Evolutionary conservation across 2,113 vertebrate genomes (phyloP).

Genomic region (Aleadryas rufinucha): DNA sequence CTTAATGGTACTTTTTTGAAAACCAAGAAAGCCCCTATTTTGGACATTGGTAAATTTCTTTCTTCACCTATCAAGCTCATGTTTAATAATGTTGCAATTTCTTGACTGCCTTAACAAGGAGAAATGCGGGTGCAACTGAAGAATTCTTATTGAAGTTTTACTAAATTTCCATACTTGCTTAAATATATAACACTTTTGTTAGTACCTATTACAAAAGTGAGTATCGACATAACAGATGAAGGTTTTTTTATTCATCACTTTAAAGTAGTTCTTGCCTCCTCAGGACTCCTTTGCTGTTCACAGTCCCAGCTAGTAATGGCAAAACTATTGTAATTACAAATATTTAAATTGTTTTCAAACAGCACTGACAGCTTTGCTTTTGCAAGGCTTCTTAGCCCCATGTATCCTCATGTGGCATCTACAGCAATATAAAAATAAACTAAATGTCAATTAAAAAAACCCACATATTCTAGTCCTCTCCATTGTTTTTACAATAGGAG

Average conservation of each 20-base stretch:
- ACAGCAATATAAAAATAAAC: neutral
- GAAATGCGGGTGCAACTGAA: neutral
- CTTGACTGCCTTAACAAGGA: neutral
- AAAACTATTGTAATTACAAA: neutral
- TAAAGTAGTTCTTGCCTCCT: neutral
- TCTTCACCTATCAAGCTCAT: neutral
- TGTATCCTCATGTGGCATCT: neutral
- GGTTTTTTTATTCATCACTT: neutral
- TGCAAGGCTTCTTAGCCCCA: neutral
- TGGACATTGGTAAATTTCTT: neutral
- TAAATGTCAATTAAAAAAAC: neutral
- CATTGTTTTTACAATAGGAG: neutral
- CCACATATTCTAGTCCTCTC: neutral
- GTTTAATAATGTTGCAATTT: neutral
- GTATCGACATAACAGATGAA: accelerated
- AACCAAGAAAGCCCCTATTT: neutral
- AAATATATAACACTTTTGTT: neutral
- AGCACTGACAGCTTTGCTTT: neutral
- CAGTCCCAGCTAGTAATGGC: neutral
- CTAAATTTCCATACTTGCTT: neutral
- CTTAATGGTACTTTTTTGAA: neutral
- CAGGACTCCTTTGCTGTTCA: neutral
- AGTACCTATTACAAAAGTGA: neutral
- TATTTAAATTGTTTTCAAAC: neutral
- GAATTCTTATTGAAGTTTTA: neutral